phyloP scores from a whole-genome alignment of 2,888 invertebrate genomes.

The Xestobium rufovillosum region DNA sequence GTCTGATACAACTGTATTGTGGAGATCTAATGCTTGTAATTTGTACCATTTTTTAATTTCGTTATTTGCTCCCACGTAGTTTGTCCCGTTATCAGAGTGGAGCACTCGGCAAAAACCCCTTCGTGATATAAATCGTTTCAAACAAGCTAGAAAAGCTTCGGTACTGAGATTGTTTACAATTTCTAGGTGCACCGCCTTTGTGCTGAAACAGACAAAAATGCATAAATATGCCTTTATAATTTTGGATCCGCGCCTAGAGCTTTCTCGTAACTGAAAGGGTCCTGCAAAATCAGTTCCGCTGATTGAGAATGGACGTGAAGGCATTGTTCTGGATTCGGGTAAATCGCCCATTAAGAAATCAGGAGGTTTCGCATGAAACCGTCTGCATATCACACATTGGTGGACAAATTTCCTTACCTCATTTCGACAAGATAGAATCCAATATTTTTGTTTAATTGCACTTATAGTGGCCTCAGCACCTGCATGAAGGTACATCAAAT shows the following conservation, averaged over 20 bases:
- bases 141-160: slow-evolving; percentile 9
- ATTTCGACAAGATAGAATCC: slow-evolving; percentile 3
- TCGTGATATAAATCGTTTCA: slow-evolving; percentile 12
- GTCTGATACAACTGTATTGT: neutral
- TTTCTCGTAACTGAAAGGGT: slow-evolving; percentile 4
- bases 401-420: slow-evolving; percentile 7
- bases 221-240: slow-evolving; percentile 6
- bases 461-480: slow-evolving; percentile 5
- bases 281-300: slow-evolving; percentile 12
- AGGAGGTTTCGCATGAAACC: slow-evolving; percentile 7
- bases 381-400: slow-evolving; percentile 7
- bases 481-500: slow-evolving; percentile 5
- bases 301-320: slow-evolving; percentile 9
- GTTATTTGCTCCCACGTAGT: slow-evolving; percentile 7
- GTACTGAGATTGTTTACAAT: slow-evolving; percentile 10
- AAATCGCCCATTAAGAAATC: slow-evolving; percentile 11
- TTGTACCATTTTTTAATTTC: slow-evolving; percentile 3
- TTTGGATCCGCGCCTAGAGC: slow-evolving; percentile 6
- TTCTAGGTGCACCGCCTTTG: slow-evolving; percentile 12
- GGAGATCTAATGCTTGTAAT: neutral
- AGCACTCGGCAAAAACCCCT: slow-evolving; percentile 9
- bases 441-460: slow-evolving; percentile 6
- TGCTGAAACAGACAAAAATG: slow-evolving; percentile 9
- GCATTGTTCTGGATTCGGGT: slow-evolving; percentile 7
- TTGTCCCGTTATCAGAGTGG: slow-evolving; percentile 13